Evolutionary conservation across 2,888 invertebrate species (phyloP).

Genomic region (Ophion obscuratus): DNA sequence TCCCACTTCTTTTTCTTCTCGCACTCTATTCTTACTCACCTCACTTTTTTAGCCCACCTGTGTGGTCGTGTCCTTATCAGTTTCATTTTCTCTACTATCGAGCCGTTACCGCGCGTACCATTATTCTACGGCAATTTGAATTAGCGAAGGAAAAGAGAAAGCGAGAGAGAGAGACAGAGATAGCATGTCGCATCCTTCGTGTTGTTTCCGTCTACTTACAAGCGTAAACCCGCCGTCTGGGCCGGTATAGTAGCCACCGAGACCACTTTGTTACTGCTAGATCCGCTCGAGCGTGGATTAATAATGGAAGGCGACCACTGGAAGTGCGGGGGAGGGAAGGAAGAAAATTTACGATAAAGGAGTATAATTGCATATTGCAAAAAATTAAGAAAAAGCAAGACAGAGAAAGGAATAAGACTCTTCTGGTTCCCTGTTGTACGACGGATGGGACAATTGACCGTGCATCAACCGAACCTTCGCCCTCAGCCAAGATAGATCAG

Average conservation of each 20-base stretch:
- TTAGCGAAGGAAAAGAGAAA: slow-evolving; percentile 42
- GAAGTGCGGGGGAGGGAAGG: slow-evolving; percentile 9
- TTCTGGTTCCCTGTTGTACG: too few species aligned
- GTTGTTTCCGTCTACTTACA: slow-evolving; percentile 17
- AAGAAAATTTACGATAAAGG: slow-evolving; percentile 19
- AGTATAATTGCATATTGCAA: not conserved
- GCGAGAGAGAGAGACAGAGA: slow-evolving; percentile 19
- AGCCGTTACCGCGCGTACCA: slow-evolving; percentile 46
- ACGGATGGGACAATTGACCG: too few species aligned
- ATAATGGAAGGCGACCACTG: slow-evolving; percentile 55
- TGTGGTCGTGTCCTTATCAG: slow-evolving; percentile 45
- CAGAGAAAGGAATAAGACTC: too few species aligned
- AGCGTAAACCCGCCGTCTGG: slow-evolving; percentile 5
- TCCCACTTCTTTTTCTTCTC: not conserved
- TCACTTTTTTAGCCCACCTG: slow-evolving; percentile 1
- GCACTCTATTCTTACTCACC: slow-evolving; percentile 14
- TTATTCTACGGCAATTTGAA: slow-evolving; percentile 63
- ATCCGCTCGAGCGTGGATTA: slow-evolving; percentile 60
- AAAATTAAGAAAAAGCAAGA: too few species aligned
- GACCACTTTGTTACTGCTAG: slow-evolving; percentile 56
- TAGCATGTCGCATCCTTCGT: slow-evolving; percentile 31
- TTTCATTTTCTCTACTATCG: slow-evolving; percentile 61
- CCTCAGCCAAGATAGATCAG: too few species aligned
- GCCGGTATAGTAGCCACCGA: slow-evolving; percentile 21
- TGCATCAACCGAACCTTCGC: too few species aligned